Evolutionary conservation across 2,113 vertebrate genomes (phyloP).

Genomic region (Pachyramphus minor): DNA sequence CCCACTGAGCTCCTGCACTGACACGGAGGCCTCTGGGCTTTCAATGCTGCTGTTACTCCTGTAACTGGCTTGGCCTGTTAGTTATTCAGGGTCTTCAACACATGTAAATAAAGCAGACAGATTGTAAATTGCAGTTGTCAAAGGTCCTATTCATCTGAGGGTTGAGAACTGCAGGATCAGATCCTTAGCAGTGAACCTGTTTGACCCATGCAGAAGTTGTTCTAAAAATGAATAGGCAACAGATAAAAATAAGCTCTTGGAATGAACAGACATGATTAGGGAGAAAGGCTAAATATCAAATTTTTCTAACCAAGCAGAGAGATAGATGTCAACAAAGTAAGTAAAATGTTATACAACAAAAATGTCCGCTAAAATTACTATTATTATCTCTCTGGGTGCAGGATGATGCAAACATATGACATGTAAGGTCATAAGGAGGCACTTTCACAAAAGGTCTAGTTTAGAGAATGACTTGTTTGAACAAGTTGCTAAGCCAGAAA

Average conservation of each 20-base stretch:
- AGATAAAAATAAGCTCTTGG: background rate
- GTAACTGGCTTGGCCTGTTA: accelerated
- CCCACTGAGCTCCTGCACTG: accelerated
- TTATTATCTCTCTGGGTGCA: background rate
- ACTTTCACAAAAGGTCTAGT: background rate
- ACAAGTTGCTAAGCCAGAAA: background rate
- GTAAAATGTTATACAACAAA: background rate
- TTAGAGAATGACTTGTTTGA: background rate
- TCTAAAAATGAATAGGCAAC: background rate
- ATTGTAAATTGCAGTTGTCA: background rate
- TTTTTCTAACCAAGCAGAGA: background rate
- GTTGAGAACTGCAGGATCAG: background rate
- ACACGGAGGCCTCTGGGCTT: accelerated
- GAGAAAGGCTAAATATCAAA: background rate
- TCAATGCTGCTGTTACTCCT: background rate
- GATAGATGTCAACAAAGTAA: background rate
- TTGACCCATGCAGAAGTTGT: accelerated
- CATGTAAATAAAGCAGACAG: background rate
- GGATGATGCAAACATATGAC: background rate
- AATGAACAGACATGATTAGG: background rate
- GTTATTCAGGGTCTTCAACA: background rate
- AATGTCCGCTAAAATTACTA: background rate
- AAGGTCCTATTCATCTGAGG: background rate
- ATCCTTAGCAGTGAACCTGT: background rate
- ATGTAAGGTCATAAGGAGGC: background rate